Percentiles rank a stretch among this genome's conserved stretches.
phyloP scores from a whole-genome alignment of 2,113 vertebrate species.

The Zapornia atra region DNA sequence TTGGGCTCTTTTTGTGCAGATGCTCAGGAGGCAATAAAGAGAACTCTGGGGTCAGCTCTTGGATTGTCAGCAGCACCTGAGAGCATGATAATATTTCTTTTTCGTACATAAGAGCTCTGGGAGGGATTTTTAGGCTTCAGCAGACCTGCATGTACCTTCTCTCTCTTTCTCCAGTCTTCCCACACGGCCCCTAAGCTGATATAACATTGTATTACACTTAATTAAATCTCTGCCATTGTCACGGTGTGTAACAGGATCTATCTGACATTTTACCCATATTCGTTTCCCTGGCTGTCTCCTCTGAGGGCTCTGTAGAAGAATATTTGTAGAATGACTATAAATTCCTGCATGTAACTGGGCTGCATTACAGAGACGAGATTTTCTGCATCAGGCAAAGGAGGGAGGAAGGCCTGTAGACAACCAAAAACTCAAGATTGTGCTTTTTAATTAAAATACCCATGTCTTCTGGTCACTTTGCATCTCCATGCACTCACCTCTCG shows the following conservation, averaged over 20 bases:
- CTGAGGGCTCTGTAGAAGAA: background rate
- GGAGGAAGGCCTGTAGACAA: background rate
- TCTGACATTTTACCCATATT: background rate
- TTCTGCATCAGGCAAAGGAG: background rate
- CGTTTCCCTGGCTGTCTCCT: background rate
- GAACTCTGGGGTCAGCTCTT: background rate
- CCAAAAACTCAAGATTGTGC: background rate
- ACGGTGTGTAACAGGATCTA: background rate
- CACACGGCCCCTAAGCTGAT: background rate
- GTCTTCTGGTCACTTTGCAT: accelerated
- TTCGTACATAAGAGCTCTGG: background rate
- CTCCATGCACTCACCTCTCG: background rate
- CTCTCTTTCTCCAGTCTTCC: background rate
- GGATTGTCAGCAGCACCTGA: background rate
- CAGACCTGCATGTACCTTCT: background rate
- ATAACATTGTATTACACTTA: background rate
- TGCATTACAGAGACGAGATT: background rate
- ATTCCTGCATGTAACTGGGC: background rate
- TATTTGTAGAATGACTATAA: background rate
- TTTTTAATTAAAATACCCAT: accelerated
- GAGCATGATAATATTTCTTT: background rate
- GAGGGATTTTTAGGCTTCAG: background rate
- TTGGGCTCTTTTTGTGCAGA: background rate
- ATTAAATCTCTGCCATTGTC: background rate
- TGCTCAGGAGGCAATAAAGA: background rate